Evolutionary conservation across 1,140 invertebrate species (phyloP).

Genomic region (Drosophila murphyi): DNA sequence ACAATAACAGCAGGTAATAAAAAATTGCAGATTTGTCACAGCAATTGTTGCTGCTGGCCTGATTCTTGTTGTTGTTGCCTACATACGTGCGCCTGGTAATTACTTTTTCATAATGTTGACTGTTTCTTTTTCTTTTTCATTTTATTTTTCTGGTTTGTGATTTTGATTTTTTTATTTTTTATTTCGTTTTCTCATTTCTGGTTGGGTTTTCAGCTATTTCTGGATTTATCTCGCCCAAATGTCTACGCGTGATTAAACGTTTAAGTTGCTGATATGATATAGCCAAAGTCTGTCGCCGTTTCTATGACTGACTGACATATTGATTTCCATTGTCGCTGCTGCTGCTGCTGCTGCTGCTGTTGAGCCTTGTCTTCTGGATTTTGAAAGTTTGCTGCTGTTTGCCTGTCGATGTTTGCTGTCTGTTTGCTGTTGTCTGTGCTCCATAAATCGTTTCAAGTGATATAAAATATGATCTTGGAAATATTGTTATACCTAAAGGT

Average conservation of each 20-base stretch:
- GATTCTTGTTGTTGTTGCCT: slow-evolving; percentile 67
- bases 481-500: neutral
- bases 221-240: slow-evolving; percentile 69
- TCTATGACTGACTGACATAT: slow-evolving; percentile 40
- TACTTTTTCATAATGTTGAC: slow-evolving; percentile 69
- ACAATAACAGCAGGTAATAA: slow-evolving; percentile 58
- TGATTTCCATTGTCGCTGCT: slow-evolving; percentile 46
- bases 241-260: slow-evolving; percentile 81
- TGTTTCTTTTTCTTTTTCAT: slow-evolving; percentile 31
- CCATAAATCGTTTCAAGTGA: slow-evolving; percentile 40
- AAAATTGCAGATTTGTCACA: slow-evolving; percentile 82
- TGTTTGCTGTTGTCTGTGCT: slow-evolving; percentile 28
- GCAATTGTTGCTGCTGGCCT: slow-evolving; percentile 62
- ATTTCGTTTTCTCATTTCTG: slow-evolving; percentile 29
- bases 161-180: slow-evolving; percentile 7
- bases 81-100: slow-evolving; percentile 71
- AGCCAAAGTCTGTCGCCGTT: slow-evolving; percentile 49
- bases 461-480: slow-evolving; percentile 18
- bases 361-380: slow-evolving; percentile 2
- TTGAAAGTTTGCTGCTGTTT: slow-evolving; percentile 19
- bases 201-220: slow-evolving; percentile 4
- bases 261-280: slow-evolving; percentile 79
- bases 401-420: slow-evolving; percentile 47
- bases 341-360: slow-evolving; percentile 27
- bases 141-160: slow-evolving; percentile 6